These are phyloP conservation scores for Meghimatium bilineatum DNA, from an alignment of 2,888 invertebrate species.

Conservation along the genomic window DNA sequence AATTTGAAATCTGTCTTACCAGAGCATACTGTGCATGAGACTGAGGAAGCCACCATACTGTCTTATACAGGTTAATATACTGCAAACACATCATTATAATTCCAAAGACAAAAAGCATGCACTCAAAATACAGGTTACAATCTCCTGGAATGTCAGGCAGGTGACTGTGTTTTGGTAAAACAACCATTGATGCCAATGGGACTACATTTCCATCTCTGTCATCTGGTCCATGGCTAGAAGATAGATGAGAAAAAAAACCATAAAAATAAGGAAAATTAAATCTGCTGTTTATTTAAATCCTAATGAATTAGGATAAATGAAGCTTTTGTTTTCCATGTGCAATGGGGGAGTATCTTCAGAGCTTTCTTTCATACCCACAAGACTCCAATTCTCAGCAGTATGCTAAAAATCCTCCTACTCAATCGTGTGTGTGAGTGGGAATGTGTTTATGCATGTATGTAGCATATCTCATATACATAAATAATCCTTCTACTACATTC, in stretches of 20 bases:
- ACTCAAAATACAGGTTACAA: constrained; percentile 89
- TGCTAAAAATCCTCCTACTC: too few species aligned
- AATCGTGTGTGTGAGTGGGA: too few species aligned
- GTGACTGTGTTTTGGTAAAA: constrained; percentile 74
- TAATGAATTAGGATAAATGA: too few species aligned
- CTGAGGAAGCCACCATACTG: constrained; percentile 97
- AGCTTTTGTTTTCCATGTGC: too few species aligned
- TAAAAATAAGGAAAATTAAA: too few species aligned
- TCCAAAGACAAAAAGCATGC: constrained; percentile 88
- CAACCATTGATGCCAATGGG: constrained; percentile 70
- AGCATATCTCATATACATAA: too few species aligned
- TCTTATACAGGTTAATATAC: constrained; percentile 94
- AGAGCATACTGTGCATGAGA: constrained; percentile 91
- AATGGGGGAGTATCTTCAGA: too few species aligned
- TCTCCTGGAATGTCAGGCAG: constrained; percentile 83
- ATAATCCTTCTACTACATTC: too few species aligned
- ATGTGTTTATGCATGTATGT: too few species aligned
- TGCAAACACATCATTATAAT: constrained; percentile 86
- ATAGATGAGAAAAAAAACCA: constrained; percentile 11
- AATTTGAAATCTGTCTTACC: constrained; percentile 80
- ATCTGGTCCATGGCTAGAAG: constrained; percentile 62
- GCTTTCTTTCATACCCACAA: too few species aligned
- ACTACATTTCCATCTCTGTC: constrained; percentile 68
- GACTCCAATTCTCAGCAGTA: too few species aligned
- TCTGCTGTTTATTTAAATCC: background rate